Base-by-base conservation (phyloP, 2,888 invertebrate species). In the Netelia inedita region DNA sequence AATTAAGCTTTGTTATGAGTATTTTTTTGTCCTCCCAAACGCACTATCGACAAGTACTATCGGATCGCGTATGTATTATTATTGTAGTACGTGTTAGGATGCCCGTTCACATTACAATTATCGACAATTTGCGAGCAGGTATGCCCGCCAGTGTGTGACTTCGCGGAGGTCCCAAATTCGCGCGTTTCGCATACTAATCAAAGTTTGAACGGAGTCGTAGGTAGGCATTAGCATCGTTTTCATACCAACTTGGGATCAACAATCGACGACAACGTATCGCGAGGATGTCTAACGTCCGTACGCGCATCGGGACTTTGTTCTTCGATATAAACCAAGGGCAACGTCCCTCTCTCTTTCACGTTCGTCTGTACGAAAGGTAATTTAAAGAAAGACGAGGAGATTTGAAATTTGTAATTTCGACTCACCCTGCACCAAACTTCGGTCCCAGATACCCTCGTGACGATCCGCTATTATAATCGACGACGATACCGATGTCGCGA, bases 361-460 rank as follows among this genome's bases (percentile, higher is more conserved):
- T 57, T 57, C 8, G 55, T 19, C 9, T 57, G 16, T 6, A 72
- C 35, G 16, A 28, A 1, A 35, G 55, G 14, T 14, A 55, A 79
- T 2, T 19, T 19, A 19, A 43, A 50, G 23, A 50, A 35, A 35
- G 53, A 35, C n/a, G 14, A 41, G 35, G 35, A 57, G 2, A 2
- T 14, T 14, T 16, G 10, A 28, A 3, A 9, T 65, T 59, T 1
- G 3, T 61, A 9, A 46, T 14, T 9, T 46, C 59, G 46, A 65
- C 79, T 79, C 65, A 94, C 94, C 98, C 86, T 98, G 97, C 6
- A 98, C 97, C 0, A 97, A 95, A 79, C 97, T 97, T 83, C 98
- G 95, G 92, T 98, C 97, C 96, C 98, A 96, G 85, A 98, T 96
- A 3, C 98, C 98, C 92, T 98, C 97, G 89, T 96, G 95, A 50